Percentiles rank a stretch among this genome's conserved stretches.
Conservation (phyloP, 2,797 vertebrate genomes). For the Chaenodraco wilsoni region DNA sequence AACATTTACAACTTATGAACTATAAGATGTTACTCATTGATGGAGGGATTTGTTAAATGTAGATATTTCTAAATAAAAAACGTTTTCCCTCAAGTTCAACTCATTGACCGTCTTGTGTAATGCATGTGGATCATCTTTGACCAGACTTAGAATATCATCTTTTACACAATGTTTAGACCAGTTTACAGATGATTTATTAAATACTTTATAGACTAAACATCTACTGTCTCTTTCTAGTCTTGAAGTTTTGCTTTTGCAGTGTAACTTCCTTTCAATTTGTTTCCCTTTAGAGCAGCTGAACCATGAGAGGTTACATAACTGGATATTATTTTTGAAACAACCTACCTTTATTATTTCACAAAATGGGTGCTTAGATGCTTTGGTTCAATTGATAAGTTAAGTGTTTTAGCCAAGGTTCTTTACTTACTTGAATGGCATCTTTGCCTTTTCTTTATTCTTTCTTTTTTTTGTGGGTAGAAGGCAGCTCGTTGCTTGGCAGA, state of each 20-base stretch:
- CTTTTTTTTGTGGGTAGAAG: neutral
- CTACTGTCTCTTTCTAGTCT: neutral
- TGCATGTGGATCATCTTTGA: neutral
- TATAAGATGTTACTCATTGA: neutral
- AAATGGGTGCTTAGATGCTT: conserved; percentile 1
- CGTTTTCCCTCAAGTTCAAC: neutral
- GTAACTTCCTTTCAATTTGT: neutral
- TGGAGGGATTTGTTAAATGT: neutral
- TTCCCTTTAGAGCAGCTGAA: conserved; percentile 16
- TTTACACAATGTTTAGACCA: neutral
- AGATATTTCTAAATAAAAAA: neutral
- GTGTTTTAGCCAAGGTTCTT: neutral
- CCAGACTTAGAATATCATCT: neutral
- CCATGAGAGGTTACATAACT: conserved; percentile 18
- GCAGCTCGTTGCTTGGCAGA: neutral
- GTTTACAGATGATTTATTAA: neutral
- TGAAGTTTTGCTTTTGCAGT: neutral
- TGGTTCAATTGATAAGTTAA: neutral
- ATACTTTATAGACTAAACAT: too few species aligned
- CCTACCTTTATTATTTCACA: conserved; percentile 4
- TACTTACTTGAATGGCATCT: neutral
- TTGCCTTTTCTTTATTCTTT: neutral
- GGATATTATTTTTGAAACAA: neutral
- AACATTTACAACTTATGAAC: neutral
- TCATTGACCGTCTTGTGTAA: neutral